Percentiles rank a stretch among this genome's conserved stretches.
Evolutionary conservation across 2,113 vertebrate species (phyloP).

Genomic region (Ceuthmochares aereus): DNA sequence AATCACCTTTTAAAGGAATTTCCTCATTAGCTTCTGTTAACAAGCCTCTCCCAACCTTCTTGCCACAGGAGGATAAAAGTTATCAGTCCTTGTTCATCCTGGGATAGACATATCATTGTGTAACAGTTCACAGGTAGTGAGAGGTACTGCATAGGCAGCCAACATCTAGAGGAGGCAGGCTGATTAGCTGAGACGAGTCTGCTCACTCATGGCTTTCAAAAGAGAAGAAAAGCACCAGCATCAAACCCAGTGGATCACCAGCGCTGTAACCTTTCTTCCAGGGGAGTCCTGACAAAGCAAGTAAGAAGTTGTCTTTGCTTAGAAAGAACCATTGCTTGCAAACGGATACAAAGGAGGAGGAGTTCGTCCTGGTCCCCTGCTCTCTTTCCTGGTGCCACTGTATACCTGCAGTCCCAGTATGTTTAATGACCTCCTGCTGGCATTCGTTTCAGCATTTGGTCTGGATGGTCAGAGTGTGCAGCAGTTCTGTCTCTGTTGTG

Average conservation of each 20-base stretch:
- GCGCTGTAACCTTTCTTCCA: background rate
- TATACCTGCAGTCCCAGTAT: fast-evolving
- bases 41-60: background rate
- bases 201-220: background rate
- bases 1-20: background rate
- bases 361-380: fast-evolving
- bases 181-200: background rate
- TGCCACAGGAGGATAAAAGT: background rate
- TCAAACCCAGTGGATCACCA: background rate
- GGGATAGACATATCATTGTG: fast-evolving
- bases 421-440: background rate
- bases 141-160: background rate
- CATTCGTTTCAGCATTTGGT: background rate
- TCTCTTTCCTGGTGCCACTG: background rate
- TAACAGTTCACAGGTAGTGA: background rate
- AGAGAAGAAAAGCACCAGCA: background rate
- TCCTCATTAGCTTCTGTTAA: background rate
- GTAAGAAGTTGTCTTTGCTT: background rate
- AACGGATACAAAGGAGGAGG: fast-evolving
- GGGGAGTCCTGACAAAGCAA: background rate
- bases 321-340: background rate
- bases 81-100: background rate
- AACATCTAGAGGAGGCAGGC: background rate
- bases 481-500: background rate
- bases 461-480: background rate